Base-by-base conservation (phyloP, 2,113 vertebrate species). In the Spermophilus dauricus region DNA sequence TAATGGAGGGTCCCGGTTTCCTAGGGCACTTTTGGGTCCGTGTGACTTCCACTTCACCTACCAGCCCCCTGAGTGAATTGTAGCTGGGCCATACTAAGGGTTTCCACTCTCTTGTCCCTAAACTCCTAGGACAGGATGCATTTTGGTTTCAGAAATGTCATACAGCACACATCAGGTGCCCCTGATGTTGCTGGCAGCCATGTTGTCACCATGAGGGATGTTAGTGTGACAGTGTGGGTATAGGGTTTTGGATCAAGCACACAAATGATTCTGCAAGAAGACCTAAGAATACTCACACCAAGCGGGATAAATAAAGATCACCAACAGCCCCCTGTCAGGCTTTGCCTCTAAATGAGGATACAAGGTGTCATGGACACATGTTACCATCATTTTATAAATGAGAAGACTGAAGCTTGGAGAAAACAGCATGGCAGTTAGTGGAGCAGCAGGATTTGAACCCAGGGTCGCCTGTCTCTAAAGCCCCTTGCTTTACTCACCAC, bases 91-190 rank as follows among this genome's bases (percentile, higher is more conserved):
- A 42, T 24, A 13, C 37, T 65, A 83, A 84, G 48, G 13, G 37
- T n/a, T 67, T 53, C 69, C 63, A 39, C n/a, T 39, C 5, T 56
- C 80, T 95, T 58, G 76, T 17, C 24, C 39, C 76, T 84, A 34
- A 78, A 39, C 63, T 51, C 65, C 69, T 16, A 1, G 48, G 37
- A 80, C 85, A 87, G 63, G 51, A n/a, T 73, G 24, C 75, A 81
- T 93, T 51, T 87, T 53, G 88, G 56, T 56, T 94, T 89, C 61
- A 86, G 77, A 84, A 95, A 51, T 5, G 22, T 48, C 76, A 69
- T 14, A 26, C 20, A 10, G 77, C 65, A 1, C 81, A 32, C 20
- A 34, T 45, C 34, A 30, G 28, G 3, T 58, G 58, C 6, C 77
- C 24, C 32, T 17, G 28, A 14, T 12, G 51, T 61, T 80, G 24